These are phyloP conservation scores for Polyploca ridens DNA, from an alignment of 2,888 invertebrate species.

Conservation along the genomic window DNA sequence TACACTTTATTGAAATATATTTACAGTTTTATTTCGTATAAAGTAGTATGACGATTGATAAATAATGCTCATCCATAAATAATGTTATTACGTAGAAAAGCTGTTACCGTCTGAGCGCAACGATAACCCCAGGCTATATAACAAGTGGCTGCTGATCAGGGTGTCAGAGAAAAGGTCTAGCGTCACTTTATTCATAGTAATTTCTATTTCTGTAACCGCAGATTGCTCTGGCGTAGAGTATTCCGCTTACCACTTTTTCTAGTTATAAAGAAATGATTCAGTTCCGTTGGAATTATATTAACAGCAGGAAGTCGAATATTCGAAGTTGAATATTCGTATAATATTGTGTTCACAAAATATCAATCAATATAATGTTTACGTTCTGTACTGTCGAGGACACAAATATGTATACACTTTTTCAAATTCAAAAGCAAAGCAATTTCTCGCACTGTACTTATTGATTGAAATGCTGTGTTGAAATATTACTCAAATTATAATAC, in stretches of 20 bases:
- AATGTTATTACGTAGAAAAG: neutral
- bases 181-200: neutral
- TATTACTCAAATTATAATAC: too few relatives aligned
- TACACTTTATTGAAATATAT: neutral
- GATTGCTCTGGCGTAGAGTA: neutral
- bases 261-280: constrained; percentile 3
- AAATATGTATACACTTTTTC: too few relatives aligned
- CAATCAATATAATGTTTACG: neutral
- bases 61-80: neutral
- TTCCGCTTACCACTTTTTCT: constrained; percentile 4
- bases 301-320: neutral
- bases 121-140: neutral
- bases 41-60: neutral
- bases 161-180: constrained; percentile 2
- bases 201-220: constrained; percentile 2
- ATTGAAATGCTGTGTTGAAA: too few relatives aligned
- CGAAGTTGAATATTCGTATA: neutral
- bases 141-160: constrained; percentile 1
- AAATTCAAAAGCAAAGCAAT: too few relatives aligned
- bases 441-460: too few relatives aligned
- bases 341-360: neutral
- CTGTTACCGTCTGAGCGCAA: constrained; percentile 3
- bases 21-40: neutral
- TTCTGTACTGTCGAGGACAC: too few relatives aligned
- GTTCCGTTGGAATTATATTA: neutral